A percentile compares a stretch with the other conserved stretches of the same genome.
Conservation (phyloP, 1,140 invertebrate species). For the Lasioglossum baleicum region DNA sequence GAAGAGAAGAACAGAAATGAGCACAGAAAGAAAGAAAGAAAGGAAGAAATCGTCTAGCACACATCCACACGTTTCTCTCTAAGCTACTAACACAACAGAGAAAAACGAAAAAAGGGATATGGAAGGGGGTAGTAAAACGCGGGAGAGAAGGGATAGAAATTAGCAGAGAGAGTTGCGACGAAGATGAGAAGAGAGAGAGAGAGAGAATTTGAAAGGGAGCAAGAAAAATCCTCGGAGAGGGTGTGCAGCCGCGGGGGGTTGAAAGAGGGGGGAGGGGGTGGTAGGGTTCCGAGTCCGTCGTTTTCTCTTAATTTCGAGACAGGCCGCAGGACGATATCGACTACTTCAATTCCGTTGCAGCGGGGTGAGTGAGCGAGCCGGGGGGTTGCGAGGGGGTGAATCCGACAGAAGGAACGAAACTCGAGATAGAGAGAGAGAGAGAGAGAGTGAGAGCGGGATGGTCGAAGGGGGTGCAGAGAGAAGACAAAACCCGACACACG, state of each 20-base stretch:
- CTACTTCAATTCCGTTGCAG: slow-evolving; percentile 75
- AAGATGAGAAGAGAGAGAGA: too few species aligned
- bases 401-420: slow-evolving; percentile 37
- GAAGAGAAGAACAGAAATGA: too few species aligned
- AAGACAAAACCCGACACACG: slow-evolving; percentile 34
- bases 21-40: too few species aligned
- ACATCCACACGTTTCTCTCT: not conserved
- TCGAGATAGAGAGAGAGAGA: slow-evolving; percentile 28
- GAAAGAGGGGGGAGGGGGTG: not conserved
- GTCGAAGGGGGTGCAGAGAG: not conserved
- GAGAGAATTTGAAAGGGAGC: not conserved
- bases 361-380: slow-evolving; percentile 10
- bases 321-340: slow-evolving; percentile 77
- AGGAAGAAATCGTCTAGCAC: not conserved
- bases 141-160: not conserved
- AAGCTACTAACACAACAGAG: not conserved
- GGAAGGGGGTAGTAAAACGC: not conserved
- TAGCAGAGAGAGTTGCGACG: not conserved
- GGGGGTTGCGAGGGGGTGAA: not conserved
- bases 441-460: slow-evolving; percentile 14
- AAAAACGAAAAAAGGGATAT: not conserved
- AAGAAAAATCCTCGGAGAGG: not conserved
- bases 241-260: not conserved
- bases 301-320: slow-evolving; percentile 77
- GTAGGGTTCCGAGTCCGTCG: slow-evolving; percentile 49